Base-by-base conservation (phyloP, 2,888 invertebrate genomes). In the Noctua comes region DNA sequence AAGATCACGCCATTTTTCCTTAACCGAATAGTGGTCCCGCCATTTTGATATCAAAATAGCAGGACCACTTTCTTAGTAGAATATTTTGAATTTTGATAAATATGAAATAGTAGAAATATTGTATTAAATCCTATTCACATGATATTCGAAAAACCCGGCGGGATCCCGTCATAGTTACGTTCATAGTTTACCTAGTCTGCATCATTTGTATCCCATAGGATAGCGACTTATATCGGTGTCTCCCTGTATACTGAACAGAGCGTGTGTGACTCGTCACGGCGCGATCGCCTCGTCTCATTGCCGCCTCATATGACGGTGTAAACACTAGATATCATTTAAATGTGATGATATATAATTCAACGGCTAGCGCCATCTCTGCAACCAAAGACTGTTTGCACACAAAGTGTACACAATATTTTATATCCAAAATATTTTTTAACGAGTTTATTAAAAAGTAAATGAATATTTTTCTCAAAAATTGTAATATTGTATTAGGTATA, bases 111-210 rank as follows among this genome's bases (percentile, higher is more conserved):
- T 36, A 36, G 40, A 40, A 40, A 40, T 40, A 40, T 40, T 40
- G 40, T 40, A 40, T 40, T 40, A 40, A 40, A 40, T 40, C 40
- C 40, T 40, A 40, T 40, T 40, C 40, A 40, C 40, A 40, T 40
- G 40, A 40, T 7, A 40, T 40, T 40, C 40, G 40, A 40, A 40
- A 40, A 40, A 40, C 40, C 40, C 7, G 40, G 7, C 40, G 40
- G 40, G 40, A 7, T 40, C 7, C 40, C 40, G 40, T 40, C 40
- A 7, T 40, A 6, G 1, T 40, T 7, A 40, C 40, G 40, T 40
- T 40, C 40, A 40, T 40, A 81, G 79, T 93, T 92, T 92, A 92
- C 91, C 92, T 91, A 91, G 89, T 91, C 88, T 86, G 86, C 91
- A 91, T 91, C 75, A 87, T 92, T 89, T 88, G 70, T 83, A 85